Conservation (phyloP, 2,888 invertebrate genomes). For the Clusia tigrina region DNA sequence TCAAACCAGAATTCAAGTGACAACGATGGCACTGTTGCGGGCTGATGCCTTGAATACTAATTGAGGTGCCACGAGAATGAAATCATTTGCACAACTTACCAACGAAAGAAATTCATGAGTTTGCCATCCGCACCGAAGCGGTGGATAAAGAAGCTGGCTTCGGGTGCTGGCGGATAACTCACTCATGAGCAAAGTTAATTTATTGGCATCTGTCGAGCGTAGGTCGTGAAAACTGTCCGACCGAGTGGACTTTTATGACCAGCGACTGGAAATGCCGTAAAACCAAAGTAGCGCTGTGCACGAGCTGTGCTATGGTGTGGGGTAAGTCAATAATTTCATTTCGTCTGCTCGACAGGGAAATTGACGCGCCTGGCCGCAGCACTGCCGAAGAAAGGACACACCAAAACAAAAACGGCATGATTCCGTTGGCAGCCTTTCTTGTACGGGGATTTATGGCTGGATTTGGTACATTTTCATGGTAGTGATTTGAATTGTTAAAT, state of each 20-base stretch:
- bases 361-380: neutral
- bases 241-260: conserved; percentile 5
- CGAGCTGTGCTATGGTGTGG: neutral
- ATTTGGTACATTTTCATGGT: conserved; percentile 21
- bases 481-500: conserved; percentile 31
- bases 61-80: conserved; percentile 16
- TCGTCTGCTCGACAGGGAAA: neutral
- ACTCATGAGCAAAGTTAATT: conserved; percentile 21
- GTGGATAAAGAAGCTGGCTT: too few species aligned
- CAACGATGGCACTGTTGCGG: neutral
- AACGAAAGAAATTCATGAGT: neutral
- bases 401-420: neutral
- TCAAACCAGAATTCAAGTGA: neutral
- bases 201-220: conserved; percentile 18
- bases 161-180: conserved; percentile 19
- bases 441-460: neutral
- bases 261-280: neutral
- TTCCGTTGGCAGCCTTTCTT: neutral
- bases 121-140: neutral
- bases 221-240: conserved; percentile 7
- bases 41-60: conserved; percentile 27
- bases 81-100: neutral
- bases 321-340: conserved; percentile 16
- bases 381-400: neutral
- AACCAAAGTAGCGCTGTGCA: neutral